These are phyloP conservation scores for Tokudaia muenninki DNA, from an alignment of 2,797 vertebrate species.

Conservation along the genomic window DNA sequence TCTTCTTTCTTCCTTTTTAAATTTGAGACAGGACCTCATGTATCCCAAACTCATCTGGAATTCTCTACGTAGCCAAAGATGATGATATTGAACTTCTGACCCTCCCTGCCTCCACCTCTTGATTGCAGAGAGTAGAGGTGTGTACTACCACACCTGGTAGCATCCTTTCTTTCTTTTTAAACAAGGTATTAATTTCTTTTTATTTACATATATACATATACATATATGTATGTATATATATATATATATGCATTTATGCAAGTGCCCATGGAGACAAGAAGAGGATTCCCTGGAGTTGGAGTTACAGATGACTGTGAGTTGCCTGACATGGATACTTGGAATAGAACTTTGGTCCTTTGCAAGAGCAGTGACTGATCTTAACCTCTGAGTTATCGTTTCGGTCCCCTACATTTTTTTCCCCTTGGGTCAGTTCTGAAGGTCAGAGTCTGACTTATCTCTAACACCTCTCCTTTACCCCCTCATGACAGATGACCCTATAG, in stretches of 20 bases:
- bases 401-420: background rate
- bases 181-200: background rate
- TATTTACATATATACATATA: background rate
- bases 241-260: background rate
- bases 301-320: background rate
- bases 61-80: background rate
- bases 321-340: background rate
- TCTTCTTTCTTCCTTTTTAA: background rate
- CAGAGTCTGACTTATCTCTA: conserved; percentile 23
- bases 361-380: background rate
- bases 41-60: background rate
- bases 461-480: background rate
- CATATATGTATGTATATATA: too few relatives aligned
- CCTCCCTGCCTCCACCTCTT: background rate
- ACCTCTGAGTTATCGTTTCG: background rate
- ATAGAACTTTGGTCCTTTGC: background rate
- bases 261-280: background rate
- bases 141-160: background rate
- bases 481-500: background rate
- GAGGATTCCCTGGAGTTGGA: background rate
- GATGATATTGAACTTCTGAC: background rate
- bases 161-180: background rate
- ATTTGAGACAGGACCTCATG: background rate
- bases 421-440: background rate
- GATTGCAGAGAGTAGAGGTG: background rate